Percentiles rank a stretch among this genome's conserved stretches.
Evolutionary conservation across 2,797 vertebrate species (phyloP).

Genomic region (Brachyalestes nurse): DNA sequence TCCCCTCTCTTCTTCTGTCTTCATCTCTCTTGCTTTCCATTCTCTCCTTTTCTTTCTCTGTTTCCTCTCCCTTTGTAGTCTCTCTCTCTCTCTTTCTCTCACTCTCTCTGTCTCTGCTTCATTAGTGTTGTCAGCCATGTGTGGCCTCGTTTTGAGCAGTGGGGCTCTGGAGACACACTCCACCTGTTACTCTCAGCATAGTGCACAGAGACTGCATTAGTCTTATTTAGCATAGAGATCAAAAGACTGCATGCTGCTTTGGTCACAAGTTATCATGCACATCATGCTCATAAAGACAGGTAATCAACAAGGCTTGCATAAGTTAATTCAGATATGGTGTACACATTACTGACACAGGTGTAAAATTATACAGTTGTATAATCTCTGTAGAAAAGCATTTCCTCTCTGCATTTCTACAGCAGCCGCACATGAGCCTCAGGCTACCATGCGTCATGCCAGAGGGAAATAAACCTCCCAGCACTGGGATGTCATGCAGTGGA

Average conservation of each 20-base stretch:
- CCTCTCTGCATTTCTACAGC: no score
- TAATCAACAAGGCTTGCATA: not conserved
- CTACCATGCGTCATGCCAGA: no score
- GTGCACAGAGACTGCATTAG: slow-evolving; percentile 16
- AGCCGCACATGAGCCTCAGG: no score
- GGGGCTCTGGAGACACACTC: slow-evolving; percentile 40
- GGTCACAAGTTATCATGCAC: not conserved
- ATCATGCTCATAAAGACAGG: not conserved
- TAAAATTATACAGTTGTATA: not conserved
- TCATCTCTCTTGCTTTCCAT: not conserved
- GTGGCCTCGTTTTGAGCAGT: slow-evolving; percentile 36
- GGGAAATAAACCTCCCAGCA: not conserved
- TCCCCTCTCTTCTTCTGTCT: not conserved
- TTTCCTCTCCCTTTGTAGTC: not conserved
- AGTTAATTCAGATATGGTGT: not conserved
- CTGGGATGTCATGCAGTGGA: not conserved
- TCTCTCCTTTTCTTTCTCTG: not conserved
- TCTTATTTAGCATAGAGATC: slow-evolving; percentile 28
- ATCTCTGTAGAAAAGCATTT: not conserved
- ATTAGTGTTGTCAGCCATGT: slow-evolving; percentile 51
- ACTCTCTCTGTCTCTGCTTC: slow-evolving; percentile 32
- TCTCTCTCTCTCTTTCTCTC: slow-evolving; percentile 56
- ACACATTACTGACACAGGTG: no score
- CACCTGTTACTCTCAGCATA: slow-evolving; percentile 43
- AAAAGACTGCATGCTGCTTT: not conserved